Conservation (phyloP, 2,797 vertebrate species). For the Neosilurus mollespiculum region DNA sequence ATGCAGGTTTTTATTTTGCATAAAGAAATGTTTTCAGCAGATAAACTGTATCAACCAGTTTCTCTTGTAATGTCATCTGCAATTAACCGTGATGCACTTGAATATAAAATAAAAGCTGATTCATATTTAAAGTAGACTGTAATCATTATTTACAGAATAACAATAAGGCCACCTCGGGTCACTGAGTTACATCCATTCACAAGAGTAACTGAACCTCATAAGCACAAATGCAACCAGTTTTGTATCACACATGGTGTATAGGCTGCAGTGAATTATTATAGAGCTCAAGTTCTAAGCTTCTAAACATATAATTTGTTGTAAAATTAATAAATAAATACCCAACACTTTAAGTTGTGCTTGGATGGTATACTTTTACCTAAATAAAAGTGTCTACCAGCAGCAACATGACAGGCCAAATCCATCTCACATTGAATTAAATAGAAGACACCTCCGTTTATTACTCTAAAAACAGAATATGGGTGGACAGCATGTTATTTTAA, state of each 20-base stretch:
- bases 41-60: not conserved
- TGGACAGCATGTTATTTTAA: conserved; percentile 7
- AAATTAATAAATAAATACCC: not conserved
- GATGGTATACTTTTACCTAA: not conserved
- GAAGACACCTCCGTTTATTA: not conserved
- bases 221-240: not conserved
- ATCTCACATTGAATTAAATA: not conserved
- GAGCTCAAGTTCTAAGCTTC: not conserved
- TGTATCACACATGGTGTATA: not conserved
- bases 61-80: not conserved
- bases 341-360: not conserved
- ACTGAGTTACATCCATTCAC: not conserved
- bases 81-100: not conserved
- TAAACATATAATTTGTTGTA: not conserved
- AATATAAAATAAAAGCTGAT: not conserved
- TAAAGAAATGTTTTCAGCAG: not conserved
- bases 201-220: not conserved
- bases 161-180: not conserved
- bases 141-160: not conserved
- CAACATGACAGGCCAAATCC: not conserved
- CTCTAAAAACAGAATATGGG: not conserved
- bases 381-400: not conserved
- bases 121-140: not conserved
- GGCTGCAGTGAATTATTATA: not conserved
- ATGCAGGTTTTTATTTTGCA: not conserved